A percentile compares a stretch with the other conserved stretches of the same genome.
These are phyloP conservation scores for Myrmophylax atrothorax DNA, from an alignment of 2,113 vertebrate species.

Conservation along the genomic window DNA sequence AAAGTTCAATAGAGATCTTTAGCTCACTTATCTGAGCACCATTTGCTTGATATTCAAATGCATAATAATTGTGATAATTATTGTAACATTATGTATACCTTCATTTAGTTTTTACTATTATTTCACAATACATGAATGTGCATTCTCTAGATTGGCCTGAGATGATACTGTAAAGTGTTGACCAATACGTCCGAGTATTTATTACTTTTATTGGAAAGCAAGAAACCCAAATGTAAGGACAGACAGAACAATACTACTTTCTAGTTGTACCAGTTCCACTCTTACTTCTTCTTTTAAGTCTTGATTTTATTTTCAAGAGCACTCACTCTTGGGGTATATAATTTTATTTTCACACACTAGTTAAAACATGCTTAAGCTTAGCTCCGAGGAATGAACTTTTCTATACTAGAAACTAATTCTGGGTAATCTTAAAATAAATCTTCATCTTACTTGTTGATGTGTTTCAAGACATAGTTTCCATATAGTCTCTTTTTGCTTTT, in stretches of 20 bases:
- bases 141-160: not conserved
- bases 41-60: not conserved
- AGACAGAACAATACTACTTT: not conserved
- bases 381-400: not conserved
- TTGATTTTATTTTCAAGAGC: not conserved
- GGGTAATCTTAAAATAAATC: not conserved
- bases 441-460: not conserved
- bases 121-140: not conserved
- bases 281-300: not conserved
- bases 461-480: not conserved
- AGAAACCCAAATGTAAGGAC: not conserved
- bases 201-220: not conserved
- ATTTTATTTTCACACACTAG: not conserved
- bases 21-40: not conserved
- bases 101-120: not conserved
- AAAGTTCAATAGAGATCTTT: not conserved
- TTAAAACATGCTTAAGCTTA: not conserved
- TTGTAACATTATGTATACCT: not conserved
- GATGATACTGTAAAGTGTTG: not conserved
- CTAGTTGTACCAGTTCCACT: not conserved
- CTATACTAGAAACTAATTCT: not conserved
- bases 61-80: not conserved
- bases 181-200: not conserved
- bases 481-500: not conserved
- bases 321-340: not conserved